Conservation (phyloP, 2,113 vertebrate species). For the Heterochromis multidens region DNA sequence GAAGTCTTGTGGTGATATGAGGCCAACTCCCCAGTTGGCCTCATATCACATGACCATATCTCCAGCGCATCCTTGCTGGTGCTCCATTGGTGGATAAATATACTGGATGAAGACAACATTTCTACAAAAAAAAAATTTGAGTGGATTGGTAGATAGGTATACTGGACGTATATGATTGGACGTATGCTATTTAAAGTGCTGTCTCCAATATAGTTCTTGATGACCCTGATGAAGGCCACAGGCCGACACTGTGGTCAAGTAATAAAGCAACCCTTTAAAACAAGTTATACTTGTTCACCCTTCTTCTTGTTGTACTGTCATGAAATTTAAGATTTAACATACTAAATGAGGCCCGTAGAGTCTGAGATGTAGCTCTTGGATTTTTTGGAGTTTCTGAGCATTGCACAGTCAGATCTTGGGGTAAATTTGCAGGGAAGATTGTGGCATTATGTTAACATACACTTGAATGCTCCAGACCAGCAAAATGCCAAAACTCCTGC, state of each 20-base stretch:
- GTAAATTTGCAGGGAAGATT: not conserved
- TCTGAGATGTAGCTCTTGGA: not conserved
- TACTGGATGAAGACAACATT: not conserved
- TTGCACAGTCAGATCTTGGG: too few relatives aligned
- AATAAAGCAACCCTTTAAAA: not conserved
- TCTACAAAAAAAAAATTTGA: too few relatives aligned
- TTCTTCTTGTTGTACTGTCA: not conserved
- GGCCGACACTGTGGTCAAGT: not conserved
- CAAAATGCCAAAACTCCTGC: not conserved
- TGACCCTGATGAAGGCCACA: not conserved
- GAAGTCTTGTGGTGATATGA: not conserved
- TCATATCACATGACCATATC: not conserved
- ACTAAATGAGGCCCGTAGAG: not conserved
- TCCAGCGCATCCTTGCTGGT: not conserved
- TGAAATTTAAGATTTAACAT: not conserved
- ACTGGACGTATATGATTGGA: fast-evolving
- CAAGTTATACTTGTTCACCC: not conserved
- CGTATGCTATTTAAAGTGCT: not conserved
- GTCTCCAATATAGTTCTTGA: not conserved
- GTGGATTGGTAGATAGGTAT: not conserved
- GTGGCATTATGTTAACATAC: not conserved
- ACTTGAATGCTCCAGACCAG: not conserved
- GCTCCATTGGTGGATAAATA: not conserved
- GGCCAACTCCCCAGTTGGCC: not conserved
- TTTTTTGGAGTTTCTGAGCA: too few relatives aligned